Percentiles rank a stretch among this genome's conserved stretches.
Evolutionary conservation across 2,888 invertebrate species (phyloP).

Genomic region (Coelopa pilipes): DNA sequence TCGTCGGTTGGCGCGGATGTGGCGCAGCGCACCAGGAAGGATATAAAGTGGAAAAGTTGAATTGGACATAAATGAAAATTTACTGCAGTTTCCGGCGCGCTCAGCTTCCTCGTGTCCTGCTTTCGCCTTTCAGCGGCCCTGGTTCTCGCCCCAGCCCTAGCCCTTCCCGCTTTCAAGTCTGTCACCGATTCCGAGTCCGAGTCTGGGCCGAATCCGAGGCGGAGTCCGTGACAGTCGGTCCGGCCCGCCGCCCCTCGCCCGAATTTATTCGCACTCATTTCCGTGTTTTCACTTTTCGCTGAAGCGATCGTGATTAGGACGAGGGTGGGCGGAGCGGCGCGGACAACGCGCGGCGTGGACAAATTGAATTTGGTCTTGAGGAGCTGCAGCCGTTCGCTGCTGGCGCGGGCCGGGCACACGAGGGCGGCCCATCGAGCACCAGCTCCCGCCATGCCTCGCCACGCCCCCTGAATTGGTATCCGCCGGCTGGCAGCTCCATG

Average conservation of each 20-base stretch:
- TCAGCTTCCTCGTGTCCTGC: constrained; percentile 22
- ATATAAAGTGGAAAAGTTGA: constrained; percentile 52
- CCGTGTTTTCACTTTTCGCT: constrained; percentile 32
- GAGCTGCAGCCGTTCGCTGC: constrained; percentile 38
- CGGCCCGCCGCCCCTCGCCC: neutral
- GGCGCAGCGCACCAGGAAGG: constrained; percentile 37
- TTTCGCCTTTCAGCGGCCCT: neutral
- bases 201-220: too few species aligned
- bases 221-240: neutral
- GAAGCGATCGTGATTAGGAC: constrained; percentile 20
- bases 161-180: too few species aligned
- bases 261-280: constrained; percentile 31
- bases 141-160: too few species aligned
- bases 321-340: neutral
- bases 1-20: constrained; percentile 21
- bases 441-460: too few species aligned
- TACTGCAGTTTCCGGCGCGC: constrained; percentile 49
- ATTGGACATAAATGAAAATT: constrained; percentile 56
- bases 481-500: too few species aligned
- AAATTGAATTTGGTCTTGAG: constrained; percentile 44
- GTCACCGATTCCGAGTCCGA: too few species aligned
- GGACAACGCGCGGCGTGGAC: constrained; percentile 7
- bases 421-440: too few species aligned
- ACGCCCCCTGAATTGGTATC: too few species aligned
- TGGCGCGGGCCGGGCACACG: too few species aligned